Conservation (phyloP, 2,113 vertebrate species). For the Fulmarus glacialis region DNA sequence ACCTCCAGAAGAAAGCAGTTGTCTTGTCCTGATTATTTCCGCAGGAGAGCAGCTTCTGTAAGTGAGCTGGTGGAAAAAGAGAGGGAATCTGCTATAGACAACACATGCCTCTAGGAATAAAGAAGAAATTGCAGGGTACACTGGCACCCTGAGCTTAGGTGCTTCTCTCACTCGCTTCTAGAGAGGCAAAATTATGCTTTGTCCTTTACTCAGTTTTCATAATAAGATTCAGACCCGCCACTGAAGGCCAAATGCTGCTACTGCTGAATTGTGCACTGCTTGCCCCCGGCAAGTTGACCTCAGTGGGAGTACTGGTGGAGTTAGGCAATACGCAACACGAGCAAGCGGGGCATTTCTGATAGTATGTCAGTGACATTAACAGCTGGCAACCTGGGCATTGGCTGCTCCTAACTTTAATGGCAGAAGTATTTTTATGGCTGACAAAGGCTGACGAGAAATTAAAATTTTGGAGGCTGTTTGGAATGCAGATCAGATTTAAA, state of each 20-base stretch:
- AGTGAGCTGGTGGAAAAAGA: not conserved
- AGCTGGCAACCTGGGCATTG: not conserved
- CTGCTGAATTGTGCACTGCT: not conserved
- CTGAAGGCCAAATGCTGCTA: not conserved
- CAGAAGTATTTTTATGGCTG: not conserved
- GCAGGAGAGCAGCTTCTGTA: not conserved
- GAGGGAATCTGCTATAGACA: not conserved
- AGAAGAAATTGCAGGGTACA: not conserved
- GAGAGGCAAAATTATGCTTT: not conserved
- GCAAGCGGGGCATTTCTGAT: not conserved
- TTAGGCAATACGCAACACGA: fast-evolving
- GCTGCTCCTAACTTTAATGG: not conserved
- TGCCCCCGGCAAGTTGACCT: not conserved
- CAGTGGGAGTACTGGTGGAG: not conserved
- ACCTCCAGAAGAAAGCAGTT: not conserved
- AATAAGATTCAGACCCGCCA: not conserved
- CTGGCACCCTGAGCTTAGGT: not conserved
- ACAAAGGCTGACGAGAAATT: not conserved
- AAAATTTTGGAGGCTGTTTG: not conserved
- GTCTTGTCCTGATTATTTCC: not conserved
- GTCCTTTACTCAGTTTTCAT: not conserved
- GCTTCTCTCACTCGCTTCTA: not conserved
- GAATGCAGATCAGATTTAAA: not conserved
- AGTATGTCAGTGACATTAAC: not conserved
- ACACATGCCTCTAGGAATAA: not conserved